Conservation (phyloP, 2,113 vertebrate species). For the Ornithorhynchus anatinus region DNA sequence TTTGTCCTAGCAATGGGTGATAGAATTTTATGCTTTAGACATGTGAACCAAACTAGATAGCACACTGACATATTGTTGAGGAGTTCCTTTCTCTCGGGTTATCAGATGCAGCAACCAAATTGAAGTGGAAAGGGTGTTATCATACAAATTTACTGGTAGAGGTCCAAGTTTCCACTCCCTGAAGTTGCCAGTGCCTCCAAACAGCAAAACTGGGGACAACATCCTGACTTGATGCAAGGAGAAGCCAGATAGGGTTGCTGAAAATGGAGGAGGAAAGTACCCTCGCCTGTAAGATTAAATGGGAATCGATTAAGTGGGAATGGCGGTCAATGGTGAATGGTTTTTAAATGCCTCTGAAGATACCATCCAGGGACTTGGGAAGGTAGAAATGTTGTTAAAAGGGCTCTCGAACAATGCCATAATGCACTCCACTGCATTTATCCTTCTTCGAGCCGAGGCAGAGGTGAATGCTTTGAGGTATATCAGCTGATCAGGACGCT, state of each 20-base stretch:
- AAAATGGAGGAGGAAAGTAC: slow-evolving; percentile 20
- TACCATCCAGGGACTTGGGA: too few species aligned
- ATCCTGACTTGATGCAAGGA: slow-evolving; percentile 34
- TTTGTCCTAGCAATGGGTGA: slow-evolving; percentile 51
- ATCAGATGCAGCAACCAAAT: slow-evolving; percentile 63
- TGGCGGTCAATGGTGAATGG: too few species aligned
- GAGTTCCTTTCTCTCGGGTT: slow-evolving; percentile 53
- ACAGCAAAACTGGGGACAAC: slow-evolving; percentile 17
- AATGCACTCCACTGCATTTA: not conserved
- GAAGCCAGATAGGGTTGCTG: slow-evolving; percentile 15
- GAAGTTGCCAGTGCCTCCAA: slow-evolving; percentile 25
- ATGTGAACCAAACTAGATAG: slow-evolving; percentile 57
- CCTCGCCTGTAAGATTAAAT: too few species aligned
- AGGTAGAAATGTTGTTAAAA: too few species aligned
- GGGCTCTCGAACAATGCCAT: not conserved
- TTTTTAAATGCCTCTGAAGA: too few species aligned
- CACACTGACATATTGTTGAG: slow-evolving; percentile 53
- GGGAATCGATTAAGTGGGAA: too few species aligned
- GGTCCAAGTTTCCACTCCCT: slow-evolving; percentile 46
- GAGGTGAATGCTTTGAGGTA: not conserved
- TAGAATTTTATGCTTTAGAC: slow-evolving; percentile 61
- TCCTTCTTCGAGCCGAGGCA: not conserved
- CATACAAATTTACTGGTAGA: slow-evolving; percentile 41
- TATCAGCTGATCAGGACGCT: not conserved
- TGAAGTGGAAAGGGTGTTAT: slow-evolving; percentile 37